Evolutionary conservation across 2,888 invertebrate genomes (phyloP).

Genomic region (Mesorhabditis spiculigera): DNA sequence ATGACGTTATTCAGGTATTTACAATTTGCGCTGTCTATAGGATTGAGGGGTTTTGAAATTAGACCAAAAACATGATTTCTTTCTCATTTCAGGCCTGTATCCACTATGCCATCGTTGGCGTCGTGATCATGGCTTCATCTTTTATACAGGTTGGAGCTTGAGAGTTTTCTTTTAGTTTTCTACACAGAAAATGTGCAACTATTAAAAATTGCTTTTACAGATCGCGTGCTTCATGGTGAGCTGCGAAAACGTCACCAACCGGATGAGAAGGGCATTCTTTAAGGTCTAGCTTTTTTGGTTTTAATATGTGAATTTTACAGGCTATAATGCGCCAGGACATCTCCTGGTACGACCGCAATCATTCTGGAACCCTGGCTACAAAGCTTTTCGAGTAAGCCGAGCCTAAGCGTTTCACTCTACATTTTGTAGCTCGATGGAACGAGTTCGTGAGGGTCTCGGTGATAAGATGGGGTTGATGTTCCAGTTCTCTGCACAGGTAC

Average conservation of each 20-base stretch:
- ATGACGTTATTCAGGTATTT: background rate
- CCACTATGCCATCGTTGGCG: background rate
- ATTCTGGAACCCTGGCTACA: slow-evolving; percentile 62
- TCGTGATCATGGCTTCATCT: background rate
- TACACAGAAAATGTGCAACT: background rate
- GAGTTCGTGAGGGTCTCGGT: slow-evolving; percentile 55
- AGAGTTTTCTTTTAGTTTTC: slow-evolving; percentile 1
- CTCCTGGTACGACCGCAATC: slow-evolving; percentile 62
- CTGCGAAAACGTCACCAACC: slow-evolving; percentile 62
- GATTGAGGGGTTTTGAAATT: background rate
- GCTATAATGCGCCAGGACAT: slow-evolving; percentile 61
- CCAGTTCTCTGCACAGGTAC: slow-evolving; percentile 50
- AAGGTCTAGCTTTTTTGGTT: slow-evolving; percentile 18
- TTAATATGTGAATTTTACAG: background rate
- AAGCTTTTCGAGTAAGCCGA: slow-evolving; percentile 63
- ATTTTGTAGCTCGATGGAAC: slow-evolving; percentile 30
- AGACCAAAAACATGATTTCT: background rate
- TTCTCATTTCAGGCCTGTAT: slow-evolving; percentile 1
- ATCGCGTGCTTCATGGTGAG: slow-evolving; percentile 60
- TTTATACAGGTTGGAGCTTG: background rate
- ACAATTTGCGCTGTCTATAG: too few relatives aligned
- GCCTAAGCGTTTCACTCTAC: background rate
- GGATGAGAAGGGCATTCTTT: slow-evolving; percentile 62
- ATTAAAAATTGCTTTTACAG: slow-evolving; percentile 25
- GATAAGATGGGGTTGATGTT: slow-evolving; percentile 50